Conservation (phyloP, 2,888 invertebrate species). For the Ecliptopera silaceata region DNA sequence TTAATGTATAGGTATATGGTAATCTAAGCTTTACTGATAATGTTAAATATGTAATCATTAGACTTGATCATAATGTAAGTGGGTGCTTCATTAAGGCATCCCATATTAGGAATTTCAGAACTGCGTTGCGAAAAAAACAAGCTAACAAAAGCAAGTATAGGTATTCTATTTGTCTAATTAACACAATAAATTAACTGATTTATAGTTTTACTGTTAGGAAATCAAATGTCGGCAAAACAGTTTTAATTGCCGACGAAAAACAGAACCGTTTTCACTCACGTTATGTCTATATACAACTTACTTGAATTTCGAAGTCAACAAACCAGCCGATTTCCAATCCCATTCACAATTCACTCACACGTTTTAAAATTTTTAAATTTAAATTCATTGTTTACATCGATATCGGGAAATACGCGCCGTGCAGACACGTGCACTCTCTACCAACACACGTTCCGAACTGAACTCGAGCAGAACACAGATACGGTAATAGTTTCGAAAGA, state of each 20-base stretch:
- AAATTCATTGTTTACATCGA: slow-evolving; percentile 32
- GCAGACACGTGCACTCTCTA: slow-evolving; percentile 23
- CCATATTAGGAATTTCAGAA: no score
- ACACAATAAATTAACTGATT: background rate
- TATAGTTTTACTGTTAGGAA: slow-evolving; percentile 21
- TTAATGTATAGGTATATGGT: no score
- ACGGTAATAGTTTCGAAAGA: slow-evolving; percentile 23
- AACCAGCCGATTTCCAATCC: slow-evolving; percentile 21
- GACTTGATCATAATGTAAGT: no score
- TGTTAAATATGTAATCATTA: no score
- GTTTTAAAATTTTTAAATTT: slow-evolving; percentile 3
- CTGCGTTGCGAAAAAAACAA: background rate
- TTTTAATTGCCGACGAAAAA: slow-evolving; percentile 32
- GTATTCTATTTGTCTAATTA: slow-evolving; percentile 4
- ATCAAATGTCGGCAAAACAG: slow-evolving; percentile 35
- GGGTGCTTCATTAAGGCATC: no score
- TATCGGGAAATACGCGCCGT: slow-evolving; percentile 9
- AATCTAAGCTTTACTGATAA: no score
- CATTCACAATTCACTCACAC: slow-evolving; percentile 28
- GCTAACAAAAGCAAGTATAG: background rate
- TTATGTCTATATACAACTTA: slow-evolving; percentile 17
- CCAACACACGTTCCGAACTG: slow-evolving; percentile 25
- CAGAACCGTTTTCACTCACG: slow-evolving; percentile 25
- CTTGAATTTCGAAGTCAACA: slow-evolving; percentile 32
- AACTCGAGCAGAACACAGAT: slow-evolving; percentile 23